Base-by-base conservation (phyloP, 64 coral and sea anemone genomes). In the Montipora foliosa region DNA sequence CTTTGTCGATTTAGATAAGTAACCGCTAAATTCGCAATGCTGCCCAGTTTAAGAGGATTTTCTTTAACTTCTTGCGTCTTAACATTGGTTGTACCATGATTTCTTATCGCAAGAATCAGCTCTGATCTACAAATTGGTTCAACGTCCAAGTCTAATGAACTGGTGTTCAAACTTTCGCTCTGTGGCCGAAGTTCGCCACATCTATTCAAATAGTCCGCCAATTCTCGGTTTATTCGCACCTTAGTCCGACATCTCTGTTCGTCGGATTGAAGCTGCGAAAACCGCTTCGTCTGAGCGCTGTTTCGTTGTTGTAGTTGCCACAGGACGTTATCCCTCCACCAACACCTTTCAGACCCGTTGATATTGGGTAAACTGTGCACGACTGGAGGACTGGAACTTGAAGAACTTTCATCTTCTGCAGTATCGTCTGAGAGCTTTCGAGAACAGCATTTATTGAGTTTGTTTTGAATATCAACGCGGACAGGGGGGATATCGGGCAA, bases 121-220 rank as follows among this genome's bases (percentile, higher is more conserved):
- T 98, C 96, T 12, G 71, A 50, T 66, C 82, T 95, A 2, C 68
- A 62, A 47, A 98, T 45, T 10, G 77, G 51, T 4, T 92, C 68
- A 10, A 72, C 55, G 49, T 94, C 82, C 29, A 69, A 66, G 55
- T 89, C 85, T 25, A 76, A 44, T 29, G 89, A 72, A 8, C 64
- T 58, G 44, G 75, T 83, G 15, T 62, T 77, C 4, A 82, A 44
- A 0, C 51, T 20, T 48, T 80, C 72, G 0, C 71, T 81, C 16
- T 73, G 89, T 22, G 47, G 77, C 2, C 92, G 76, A 37, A 97
- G 83, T 50, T 97, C 92, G 1, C 67, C 74, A 5, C 76, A 87
- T 59, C 75, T 97, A 77, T 97, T 97, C 8, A 97, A 85, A 95
- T 94, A 97, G 61, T 97, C 89, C 45, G 89, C 95, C 11, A 97